Base-by-base conservation (phyloP, 2,797 vertebrate genomes). In the Perodicticus potto region DNA sequence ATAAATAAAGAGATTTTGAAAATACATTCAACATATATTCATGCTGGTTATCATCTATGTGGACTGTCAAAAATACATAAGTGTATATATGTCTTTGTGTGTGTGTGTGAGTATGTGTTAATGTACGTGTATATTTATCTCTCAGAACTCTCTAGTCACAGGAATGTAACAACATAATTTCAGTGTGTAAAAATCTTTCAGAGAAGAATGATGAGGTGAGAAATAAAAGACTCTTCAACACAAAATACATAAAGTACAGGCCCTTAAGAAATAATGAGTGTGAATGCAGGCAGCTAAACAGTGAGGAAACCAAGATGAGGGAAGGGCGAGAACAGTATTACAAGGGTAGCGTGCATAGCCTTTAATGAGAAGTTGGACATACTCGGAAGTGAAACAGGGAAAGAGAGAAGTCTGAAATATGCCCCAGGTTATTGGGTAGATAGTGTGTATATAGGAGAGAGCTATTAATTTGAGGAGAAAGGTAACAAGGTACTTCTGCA, bases 181-280 rank as follows among this genome's bases (percentile, higher is more conserved):
- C 16, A 78, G 55, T 27, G 40, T 63, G 61, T 49, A 12, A 82
- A 73, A 81, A 83, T 69, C 1, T 92, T 95, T 93, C 70, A 96
- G 40, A 85, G 92, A 74, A 65, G 8, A 85, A 57, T 67, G 17
- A 76, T 34, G 19, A 43, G 16, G 32, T 45, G 20, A 85, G 19
- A 43, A 57, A 63, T 80, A 74, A 95, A 70, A 90, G 61, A 22
- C 10, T 72, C 29, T 65, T 17, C 6, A 20, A 81, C 25, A 84
- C 53, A 87, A 83, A 85, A 34, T 57, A 59, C 3, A 73, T 23
- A 13, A 29, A 70, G n/a, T n/a, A 34, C 8, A 67, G 37, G 13
- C 53, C 27, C 76, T 22, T 45, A 63, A 61, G 76, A 74, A 83
- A 74, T 8, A 14, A 85, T 53, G n/a, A 34, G 22, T 34, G 29